Evolutionary conservation across 2,888 invertebrate genomes (phyloP).

Genomic region (Odiellus spinosus): DNA sequence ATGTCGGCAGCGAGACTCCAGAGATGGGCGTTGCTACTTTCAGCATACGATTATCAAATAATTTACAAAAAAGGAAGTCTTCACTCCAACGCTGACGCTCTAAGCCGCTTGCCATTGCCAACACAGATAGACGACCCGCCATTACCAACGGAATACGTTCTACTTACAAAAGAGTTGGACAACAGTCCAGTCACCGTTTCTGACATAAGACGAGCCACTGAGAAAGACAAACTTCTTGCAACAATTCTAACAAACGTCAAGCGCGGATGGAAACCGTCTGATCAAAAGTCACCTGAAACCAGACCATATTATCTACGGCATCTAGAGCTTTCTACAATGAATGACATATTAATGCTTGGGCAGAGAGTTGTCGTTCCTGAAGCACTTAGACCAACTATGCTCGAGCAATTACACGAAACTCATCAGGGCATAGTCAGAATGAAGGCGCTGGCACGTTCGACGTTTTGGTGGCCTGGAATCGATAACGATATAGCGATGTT

Average conservation of each 20-base stretch:
- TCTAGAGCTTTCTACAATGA: slow-evolving; percentile 16
- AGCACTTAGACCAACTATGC: slow-evolving; percentile 13
- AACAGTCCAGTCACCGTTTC: slow-evolving; percentile 2
- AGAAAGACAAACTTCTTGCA: not conserved
- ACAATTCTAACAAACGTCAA: not conserved
- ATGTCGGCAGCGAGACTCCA: not conserved
- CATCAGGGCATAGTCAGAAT: slow-evolving; percentile 23
- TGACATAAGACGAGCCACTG: slow-evolving; percentile 1
- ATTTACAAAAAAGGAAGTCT: not conserved
- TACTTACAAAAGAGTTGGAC: slow-evolving; percentile 2
- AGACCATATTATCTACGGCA: slow-evolving; percentile 1
- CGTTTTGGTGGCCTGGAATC: slow-evolving; percentile 24
- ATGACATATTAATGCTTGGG: slow-evolving; percentile 21
- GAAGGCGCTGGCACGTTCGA: slow-evolving; percentile 22
- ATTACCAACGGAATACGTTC: slow-evolving; percentile 1
- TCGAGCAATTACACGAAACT: no score
- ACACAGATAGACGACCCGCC: not conserved
- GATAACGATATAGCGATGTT: slow-evolving; percentile 17
- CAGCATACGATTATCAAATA: not conserved
- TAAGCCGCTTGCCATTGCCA: slow-evolving; percentile 21
- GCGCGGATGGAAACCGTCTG: not conserved
- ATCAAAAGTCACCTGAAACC: not conserved
- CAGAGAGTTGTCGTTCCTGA: slow-evolving; percentile 21
- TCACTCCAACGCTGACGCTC: slow-evolving; percentile 25
- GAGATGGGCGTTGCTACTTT: slow-evolving; percentile 2